These are phyloP conservation scores for Unio delphinus DNA, from an alignment of 2,888 invertebrate genomes.

Conservation along the genomic window DNA sequence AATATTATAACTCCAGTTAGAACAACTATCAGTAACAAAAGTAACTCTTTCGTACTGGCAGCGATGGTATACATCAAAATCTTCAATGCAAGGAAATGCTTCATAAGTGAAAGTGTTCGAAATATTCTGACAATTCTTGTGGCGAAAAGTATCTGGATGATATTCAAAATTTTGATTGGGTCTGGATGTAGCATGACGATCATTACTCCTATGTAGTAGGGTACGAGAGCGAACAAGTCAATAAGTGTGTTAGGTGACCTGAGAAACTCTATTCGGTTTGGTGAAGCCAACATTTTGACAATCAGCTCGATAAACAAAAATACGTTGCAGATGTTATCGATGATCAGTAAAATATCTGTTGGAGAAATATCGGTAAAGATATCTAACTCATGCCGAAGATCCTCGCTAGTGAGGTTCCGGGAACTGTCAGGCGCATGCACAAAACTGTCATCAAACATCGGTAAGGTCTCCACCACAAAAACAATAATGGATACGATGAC, in stretches of 20 bases:
- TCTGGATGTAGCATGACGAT: constrained; percentile 24
- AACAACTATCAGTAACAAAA: constrained; percentile 30
- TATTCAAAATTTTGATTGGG: constrained; percentile 17
- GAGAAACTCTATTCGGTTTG: constrained; percentile 19
- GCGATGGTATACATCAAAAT: constrained; percentile 35
- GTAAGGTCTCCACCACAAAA: constrained; percentile 29
- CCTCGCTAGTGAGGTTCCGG: constrained; percentile 18
- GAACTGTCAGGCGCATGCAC: constrained; percentile 16
- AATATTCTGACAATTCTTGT: constrained; percentile 28
- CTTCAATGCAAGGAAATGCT: constrained; percentile 34
- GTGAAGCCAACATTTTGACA: constrained; percentile 28
- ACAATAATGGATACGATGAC: constrained; percentile 30
- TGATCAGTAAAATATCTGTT: constrained; percentile 19
- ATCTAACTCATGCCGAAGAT: constrained; percentile 19
- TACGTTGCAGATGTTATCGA: constrained; percentile 29
- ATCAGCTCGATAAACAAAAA: constrained; percentile 31
- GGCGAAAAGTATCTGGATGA: constrained; percentile 25
- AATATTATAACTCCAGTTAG: constrained; percentile 36
- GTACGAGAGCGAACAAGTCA: constrained; percentile 25
- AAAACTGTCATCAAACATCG: constrained; percentile 20
- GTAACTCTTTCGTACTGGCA: constrained; percentile 33
- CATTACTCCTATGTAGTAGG: constrained; percentile 15
- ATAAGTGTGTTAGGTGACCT: constrained; percentile 21
- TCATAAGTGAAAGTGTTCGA: constrained; percentile 28
- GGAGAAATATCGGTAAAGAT: constrained; percentile 23